Percentiles rank a stretch among this genome's conserved stretches.
These are phyloP conservation scores for Aphelocoma coerulescens DNA, from an alignment of 2,113 vertebrate genomes.

Conservation along the genomic window DNA sequence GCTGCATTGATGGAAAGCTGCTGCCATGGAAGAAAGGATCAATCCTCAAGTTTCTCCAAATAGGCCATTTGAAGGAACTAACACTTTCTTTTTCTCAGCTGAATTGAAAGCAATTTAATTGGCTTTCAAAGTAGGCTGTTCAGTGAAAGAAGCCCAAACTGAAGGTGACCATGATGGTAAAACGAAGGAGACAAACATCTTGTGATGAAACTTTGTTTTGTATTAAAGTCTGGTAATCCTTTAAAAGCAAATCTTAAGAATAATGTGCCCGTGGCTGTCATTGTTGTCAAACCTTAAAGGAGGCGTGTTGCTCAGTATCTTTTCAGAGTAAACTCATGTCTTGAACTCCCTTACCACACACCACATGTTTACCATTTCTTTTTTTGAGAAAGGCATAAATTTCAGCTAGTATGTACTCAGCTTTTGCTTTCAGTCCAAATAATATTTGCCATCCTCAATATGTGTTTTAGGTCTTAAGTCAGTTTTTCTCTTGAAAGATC, in stretches of 20 bases:
- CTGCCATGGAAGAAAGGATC: conserved; percentile 38
- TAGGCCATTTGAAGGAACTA: background rate
- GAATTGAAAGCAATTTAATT: conserved; percentile 39
- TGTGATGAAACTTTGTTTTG: background rate
- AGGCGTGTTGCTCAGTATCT: background rate
- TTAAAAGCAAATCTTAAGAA: background rate
- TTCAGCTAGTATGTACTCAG: background rate
- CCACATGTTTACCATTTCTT: rapidly evolving
- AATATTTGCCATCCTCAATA: background rate
- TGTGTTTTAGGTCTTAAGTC: background rate
- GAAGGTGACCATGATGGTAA: background rate
- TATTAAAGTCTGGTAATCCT: background rate
- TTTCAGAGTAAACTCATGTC: background rate
- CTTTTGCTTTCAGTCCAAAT: background rate
- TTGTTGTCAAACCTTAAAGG: background rate
- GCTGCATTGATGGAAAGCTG: conserved; percentile 19
- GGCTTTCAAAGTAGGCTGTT: background rate
- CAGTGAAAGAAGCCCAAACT: background rate
- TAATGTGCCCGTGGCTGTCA: background rate
- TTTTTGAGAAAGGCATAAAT: background rate
- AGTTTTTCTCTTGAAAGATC: background rate
- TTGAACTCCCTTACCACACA: background rate
- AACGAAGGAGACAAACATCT: rapidly evolving
- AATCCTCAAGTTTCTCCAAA: conserved; percentile 43
- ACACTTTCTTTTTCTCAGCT: conserved; percentile 10